phyloP scores from a whole-genome alignment of 2,113 vertebrate species.

The Drymodes brunneopygia region DNA sequence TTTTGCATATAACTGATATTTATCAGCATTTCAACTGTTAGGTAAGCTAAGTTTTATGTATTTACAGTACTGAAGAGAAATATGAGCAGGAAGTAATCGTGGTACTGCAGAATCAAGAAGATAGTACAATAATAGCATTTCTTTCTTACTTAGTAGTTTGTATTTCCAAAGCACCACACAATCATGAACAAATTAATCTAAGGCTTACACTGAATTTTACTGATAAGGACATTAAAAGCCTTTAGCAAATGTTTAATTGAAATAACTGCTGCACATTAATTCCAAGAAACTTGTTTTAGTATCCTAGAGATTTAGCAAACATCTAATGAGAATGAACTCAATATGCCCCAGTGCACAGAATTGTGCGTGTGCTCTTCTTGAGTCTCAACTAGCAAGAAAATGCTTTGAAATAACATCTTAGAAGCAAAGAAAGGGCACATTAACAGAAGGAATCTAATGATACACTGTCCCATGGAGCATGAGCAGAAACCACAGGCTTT shows the following conservation, averaged over 20 bases:
- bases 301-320: background rate
- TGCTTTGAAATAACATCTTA: background rate
- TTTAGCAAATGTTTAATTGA: conserved; percentile 34
- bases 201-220: conserved; percentile 19
- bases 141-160: conserved; percentile 6
- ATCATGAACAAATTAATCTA: conserved; percentile 31
- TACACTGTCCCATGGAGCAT: background rate
- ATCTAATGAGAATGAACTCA: background rate
- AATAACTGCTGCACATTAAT: background rate
- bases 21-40: background rate
- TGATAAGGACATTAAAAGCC: conserved; percentile 35
- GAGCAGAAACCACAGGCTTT: background rate
- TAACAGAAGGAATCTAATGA: background rate
- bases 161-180: conserved; percentile 2
- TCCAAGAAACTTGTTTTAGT: background rate
- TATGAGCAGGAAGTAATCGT: background rate
- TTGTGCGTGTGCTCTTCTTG: background rate
- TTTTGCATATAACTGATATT: background rate
- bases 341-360: background rate
- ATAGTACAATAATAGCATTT: background rate
- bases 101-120: background rate
- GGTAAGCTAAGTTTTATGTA: background rate
- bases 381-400: background rate
- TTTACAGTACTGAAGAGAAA: background rate
- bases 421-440: background rate